These are phyloP conservation scores for Cephalopterus ornatus DNA, from an alignment of 2,113 vertebrate genomes.

Conservation along the genomic window DNA sequence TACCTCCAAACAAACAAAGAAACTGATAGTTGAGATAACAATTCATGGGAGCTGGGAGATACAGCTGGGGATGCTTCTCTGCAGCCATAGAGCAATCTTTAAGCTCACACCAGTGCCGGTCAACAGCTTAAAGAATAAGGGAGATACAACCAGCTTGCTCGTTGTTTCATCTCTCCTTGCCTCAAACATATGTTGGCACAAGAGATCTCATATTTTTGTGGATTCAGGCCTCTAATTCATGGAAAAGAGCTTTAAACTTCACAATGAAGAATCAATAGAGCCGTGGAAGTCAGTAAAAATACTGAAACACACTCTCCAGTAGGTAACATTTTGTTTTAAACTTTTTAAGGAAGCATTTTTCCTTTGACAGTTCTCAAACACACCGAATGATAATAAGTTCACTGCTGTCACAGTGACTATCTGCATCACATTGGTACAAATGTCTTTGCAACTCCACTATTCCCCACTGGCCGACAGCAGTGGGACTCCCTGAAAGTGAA, in stretches of 20 bases:
- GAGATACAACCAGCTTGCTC: not conserved
- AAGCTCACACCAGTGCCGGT: not conserved
- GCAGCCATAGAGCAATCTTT: not conserved
- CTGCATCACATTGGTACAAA: not conserved
- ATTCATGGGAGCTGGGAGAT: accelerated
- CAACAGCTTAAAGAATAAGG: not conserved
- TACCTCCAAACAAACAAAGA: not conserved
- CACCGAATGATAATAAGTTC: not conserved
- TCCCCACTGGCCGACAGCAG: not conserved
- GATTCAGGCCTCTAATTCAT: not conserved
- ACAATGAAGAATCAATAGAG: not conserved
- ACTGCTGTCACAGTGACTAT: not conserved
- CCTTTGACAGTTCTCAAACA: not conserved
- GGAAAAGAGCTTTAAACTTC: not conserved
- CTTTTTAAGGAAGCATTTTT: not conserved
- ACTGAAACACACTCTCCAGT: not conserved
- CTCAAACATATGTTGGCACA: not conserved
- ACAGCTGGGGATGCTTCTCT: not conserved
- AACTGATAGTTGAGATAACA: accelerated
- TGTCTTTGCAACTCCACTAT: not conserved
- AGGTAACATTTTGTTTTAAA: not conserved
- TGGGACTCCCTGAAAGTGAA: not conserved
- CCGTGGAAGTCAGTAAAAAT: not conserved
- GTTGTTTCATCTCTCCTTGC: not conserved
- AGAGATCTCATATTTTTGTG: not conserved